phyloP scores from a whole-genome alignment of 2,797 vertebrate genomes.

The Pteronotus mesoamericanus region DNA sequence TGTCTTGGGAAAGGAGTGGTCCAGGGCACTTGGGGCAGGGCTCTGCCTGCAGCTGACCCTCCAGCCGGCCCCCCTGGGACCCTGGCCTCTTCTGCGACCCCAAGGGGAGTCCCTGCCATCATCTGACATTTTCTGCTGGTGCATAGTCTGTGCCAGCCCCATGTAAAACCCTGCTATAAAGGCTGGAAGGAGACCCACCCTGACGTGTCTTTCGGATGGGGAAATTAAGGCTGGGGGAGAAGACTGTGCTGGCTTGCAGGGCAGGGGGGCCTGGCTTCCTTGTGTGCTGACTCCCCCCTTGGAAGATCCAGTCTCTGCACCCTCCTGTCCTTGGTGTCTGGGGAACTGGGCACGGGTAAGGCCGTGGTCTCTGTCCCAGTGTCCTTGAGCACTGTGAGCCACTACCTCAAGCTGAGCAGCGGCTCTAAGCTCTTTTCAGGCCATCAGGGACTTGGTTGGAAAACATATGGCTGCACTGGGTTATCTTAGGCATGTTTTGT shows the following conservation, averaged over 20 bases:
- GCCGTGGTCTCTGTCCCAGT: accelerated
- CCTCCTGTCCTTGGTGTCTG: too few relatives aligned
- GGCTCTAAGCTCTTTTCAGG: background rate
- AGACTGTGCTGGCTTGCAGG: background rate
- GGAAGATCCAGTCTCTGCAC: background rate
- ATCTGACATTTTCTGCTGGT: background rate
- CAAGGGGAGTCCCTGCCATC: accelerated
- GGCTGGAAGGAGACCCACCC: background rate
- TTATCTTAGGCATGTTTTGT: background rate
- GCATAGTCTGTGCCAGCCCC: background rate
- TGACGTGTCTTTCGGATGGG: background rate
- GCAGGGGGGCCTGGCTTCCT: background rate
- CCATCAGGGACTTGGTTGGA: background rate
- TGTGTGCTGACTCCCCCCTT: background rate
- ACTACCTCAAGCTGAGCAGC: background rate
- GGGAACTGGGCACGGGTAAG: background rate
- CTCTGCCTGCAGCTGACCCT: background rate
- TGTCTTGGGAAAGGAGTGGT: too few relatives aligned
- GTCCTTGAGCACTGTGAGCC: background rate
- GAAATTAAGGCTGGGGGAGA: background rate
- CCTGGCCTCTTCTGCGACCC: background rate
- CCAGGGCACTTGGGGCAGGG: background rate
- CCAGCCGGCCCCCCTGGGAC: background rate
- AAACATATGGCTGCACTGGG: background rate
- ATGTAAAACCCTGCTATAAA: background rate